Evolutionary conservation across 2,888 invertebrate species (phyloP).

Genomic region (Parnassius apollo): DNA sequence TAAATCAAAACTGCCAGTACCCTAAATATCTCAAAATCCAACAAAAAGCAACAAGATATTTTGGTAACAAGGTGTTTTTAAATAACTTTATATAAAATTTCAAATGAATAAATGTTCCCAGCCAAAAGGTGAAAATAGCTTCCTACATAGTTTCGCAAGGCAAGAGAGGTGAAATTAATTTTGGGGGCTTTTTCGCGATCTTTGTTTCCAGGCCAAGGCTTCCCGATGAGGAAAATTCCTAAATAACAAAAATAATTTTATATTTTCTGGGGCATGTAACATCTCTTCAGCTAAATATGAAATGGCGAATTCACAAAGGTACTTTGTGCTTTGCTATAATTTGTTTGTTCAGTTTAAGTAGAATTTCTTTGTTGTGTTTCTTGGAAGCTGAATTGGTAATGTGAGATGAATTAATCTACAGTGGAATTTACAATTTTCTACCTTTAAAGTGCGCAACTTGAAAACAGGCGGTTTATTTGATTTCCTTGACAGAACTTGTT

Average conservation of each 20-base stretch:
- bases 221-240: constrained; percentile 13
- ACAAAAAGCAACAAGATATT: too few species aligned
- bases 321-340: constrained; percentile 10
- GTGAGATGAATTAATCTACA: constrained; percentile 27
- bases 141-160: constrained; percentile 4
- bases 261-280: constrained; percentile 12
- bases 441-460: too few species aligned
- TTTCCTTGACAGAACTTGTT: too few species aligned
- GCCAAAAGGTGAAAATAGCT: constrained; percentile 1
- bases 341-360: constrained; percentile 12
- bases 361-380: constrained; percentile 10
- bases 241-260: constrained; percentile 17
- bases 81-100: too few species aligned
- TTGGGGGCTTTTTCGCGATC: constrained; percentile 7
- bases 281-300: constrained; percentile 12
- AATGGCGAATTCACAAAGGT: constrained; percentile 6
- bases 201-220: constrained; percentile 19
- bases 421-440: constrained; percentile 19
- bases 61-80: too few species aligned
- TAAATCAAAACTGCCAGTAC: too few species aligned
- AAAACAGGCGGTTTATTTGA: too few species aligned
- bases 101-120: constrained; percentile 2
- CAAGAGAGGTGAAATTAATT: constrained; percentile 8
- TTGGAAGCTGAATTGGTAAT: constrained; percentile 29
- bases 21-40: too few species aligned